Evolutionary conservation across 2,113 vertebrate genomes (phyloP), one percentile per base, ranked within the genome.

Genomic region (Budorcas taxicolor): DNA sequence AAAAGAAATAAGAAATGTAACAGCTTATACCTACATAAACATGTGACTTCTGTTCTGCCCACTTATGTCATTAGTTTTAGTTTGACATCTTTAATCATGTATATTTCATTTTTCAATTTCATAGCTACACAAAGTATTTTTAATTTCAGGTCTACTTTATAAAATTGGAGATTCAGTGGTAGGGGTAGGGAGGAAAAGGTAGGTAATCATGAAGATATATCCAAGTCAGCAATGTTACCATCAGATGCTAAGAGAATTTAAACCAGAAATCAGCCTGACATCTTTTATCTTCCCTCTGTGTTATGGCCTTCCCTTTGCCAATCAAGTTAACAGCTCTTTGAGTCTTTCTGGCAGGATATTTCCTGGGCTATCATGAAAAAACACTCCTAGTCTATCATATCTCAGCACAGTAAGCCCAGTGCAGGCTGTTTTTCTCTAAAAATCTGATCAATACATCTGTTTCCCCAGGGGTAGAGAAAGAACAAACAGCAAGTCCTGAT

Each of bases 391-490:
- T 60, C 58, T 71, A 16, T 82, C 81, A 53, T 64, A 55, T 76
- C 74, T 87, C 55, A 87, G 80, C 19, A 27, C 33, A 62, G 82
- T 58, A 83, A 96, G 74, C 71, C 55, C 90, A 83, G 36, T 80
- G 74, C 31, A 89, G 71, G 89, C 91, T 95, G 55, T 92, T 94
- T 89, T 85, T 86, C 84, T 95, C 15, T 29, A 25, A 97, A 96
- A 88, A 87, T 97, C 78, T 29, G 67, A 87, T 97, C 95, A 87
- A 97, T 97, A 91, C 86, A 88, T 95, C 50, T 93, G 67, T 93
- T 96, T 97, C 94, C 90, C 95, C 62, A 92, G 60, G 67, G 93
- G 78, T 9, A 67, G 60, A 90, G 93, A 93, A 90, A 91, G 94
- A 93, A 47, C 76, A 80, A 96, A 81, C 71, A 94, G 87, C 15